Conservation (phyloP, 2,797 vertebrate species). For the Cyprinodon diabolis region DNA sequence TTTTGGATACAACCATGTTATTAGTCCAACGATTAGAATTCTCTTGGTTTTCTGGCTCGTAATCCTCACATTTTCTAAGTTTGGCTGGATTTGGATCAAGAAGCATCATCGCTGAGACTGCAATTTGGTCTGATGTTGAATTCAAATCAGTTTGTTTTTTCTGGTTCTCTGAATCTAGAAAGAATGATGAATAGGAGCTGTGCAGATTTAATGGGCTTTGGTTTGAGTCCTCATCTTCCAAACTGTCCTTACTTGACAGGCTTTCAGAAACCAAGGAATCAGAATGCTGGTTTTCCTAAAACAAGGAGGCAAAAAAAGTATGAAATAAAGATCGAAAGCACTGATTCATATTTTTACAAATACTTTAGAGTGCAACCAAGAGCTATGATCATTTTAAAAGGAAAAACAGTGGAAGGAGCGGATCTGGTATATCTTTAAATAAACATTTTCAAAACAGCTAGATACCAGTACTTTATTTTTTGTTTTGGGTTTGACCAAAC, state of each 20-base stretch:
- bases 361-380: not conserved
- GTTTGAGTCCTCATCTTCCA: slow-evolving; percentile 83
- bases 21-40: slow-evolving; percentile 22
- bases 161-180: slow-evolving; percentile 59
- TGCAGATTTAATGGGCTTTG: slow-evolving; percentile 53
- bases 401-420: not conserved
- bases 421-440: not conserved
- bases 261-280: slow-evolving; percentile 83
- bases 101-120: slow-evolving; percentile 63
- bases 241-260: slow-evolving; percentile 89
- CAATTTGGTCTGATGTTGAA: slow-evolving; percentile 50
- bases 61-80: slow-evolving; percentile 29
- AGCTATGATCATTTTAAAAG: slow-evolving; percentile 3
- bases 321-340: slow-evolving; percentile 13
- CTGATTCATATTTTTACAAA: slow-evolving; percentile 6
- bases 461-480: not conserved
- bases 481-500: not conserved
- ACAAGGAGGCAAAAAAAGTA: slow-evolving; percentile 26
- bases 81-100: slow-evolving; percentile 48
- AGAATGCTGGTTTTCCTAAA: slow-evolving; percentile 82
- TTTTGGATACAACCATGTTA: slow-evolving; percentile 40
- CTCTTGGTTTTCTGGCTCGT: slow-evolving; percentile 26
- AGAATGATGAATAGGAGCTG: slow-evolving; percentile 49
- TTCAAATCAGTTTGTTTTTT: slow-evolving; percentile 51
- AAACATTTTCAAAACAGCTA: not conserved